Percentiles rank a stretch among this genome's conserved stretches.
Evolutionary conservation across 2,888 invertebrate species (phyloP).

Genomic region (Hyposoter dolosus): DNA sequence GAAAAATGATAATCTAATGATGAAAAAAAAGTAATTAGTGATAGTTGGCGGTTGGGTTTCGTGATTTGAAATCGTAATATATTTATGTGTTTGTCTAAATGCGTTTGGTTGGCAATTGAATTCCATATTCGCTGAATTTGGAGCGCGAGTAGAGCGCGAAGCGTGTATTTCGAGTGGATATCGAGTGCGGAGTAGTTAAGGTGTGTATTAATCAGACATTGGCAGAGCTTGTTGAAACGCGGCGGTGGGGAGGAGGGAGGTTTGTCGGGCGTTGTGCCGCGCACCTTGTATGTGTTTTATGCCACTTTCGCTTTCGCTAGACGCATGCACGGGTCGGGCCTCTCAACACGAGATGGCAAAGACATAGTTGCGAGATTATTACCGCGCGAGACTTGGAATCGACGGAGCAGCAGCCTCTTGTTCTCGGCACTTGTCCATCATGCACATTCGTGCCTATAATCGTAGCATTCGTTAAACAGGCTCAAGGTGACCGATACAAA

Average conservation of each 20-base stretch:
- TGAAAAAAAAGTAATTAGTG: neutral
- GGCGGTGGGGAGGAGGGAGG: neutral
- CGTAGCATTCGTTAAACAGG: slow-evolving; percentile 51
- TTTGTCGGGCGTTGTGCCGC: slow-evolving; percentile 28
- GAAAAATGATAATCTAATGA: neutral
- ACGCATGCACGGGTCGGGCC: slow-evolving; percentile 1
- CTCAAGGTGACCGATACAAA: slow-evolving; percentile 73
- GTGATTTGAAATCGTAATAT: neutral
- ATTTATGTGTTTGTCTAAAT: neutral
- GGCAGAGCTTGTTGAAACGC: slow-evolving; percentile 26
- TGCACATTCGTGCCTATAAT: slow-evolving; percentile 32
- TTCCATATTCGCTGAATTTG: slow-evolving; percentile 21
- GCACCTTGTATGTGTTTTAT: slow-evolving; percentile 59
- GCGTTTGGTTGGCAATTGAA: slow-evolving; percentile 2
- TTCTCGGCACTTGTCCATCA: slow-evolving; percentile 69
- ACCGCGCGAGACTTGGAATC: slow-evolving; percentile 36
- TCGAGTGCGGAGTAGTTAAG: slow-evolving; percentile 1
- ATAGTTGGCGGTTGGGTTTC: neutral
- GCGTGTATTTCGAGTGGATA: slow-evolving; percentile 8
- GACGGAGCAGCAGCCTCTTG: slow-evolving; percentile 18
- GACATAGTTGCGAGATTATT: slow-evolving; percentile 29
- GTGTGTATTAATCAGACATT: slow-evolving; percentile 53
- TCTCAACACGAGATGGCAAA: slow-evolving; percentile 27
- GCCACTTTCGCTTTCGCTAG: slow-evolving; percentile 65
- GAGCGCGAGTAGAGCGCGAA: neutral